phyloP scores from a whole-genome alignment of 2,888 invertebrate species.

The Rambutsinella grinnellia region DNA sequence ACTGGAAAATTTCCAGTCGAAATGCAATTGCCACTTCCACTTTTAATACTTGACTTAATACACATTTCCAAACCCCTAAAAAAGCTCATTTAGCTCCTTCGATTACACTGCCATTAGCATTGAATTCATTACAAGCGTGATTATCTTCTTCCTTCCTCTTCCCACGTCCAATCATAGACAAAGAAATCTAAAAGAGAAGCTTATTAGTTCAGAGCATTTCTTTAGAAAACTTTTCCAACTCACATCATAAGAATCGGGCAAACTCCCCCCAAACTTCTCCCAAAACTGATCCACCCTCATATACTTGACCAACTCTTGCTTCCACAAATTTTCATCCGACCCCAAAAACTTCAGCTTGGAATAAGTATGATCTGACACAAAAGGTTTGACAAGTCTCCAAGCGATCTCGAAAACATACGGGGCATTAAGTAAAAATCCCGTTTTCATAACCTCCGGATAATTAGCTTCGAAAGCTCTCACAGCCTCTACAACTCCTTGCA shows the following conservation, averaged over 20 bases:
- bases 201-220: too few species aligned
- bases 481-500: conserved; percentile 28
- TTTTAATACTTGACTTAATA: too few species aligned
- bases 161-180: too few species aligned
- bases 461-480: conserved; percentile 37
- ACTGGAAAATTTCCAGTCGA: too few species aligned
- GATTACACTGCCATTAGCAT: too few species aligned
- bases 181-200: too few species aligned
- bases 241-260: conserved; percentile 16
- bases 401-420: conserved; percentile 34
- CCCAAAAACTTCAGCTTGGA: conserved; percentile 35
- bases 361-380: conserved; percentile 24
- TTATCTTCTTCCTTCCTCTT: too few species aligned
- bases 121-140: too few species aligned
- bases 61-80: too few species aligned
- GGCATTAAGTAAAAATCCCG: conserved; percentile 23
- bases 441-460: conserved; percentile 31
- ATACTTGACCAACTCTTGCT: conserved; percentile 7
- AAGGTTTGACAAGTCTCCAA: conserved; percentile 37
- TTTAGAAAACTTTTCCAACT: too few species aligned
- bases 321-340: conserved; percentile 6
- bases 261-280: conserved; percentile 21
- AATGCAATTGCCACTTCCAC: too few species aligned
- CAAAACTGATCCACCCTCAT: conserved; percentile 26
- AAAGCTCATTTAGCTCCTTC: too few species aligned